Conservation (phyloP, 2,797 vertebrate genomes). For the Buceros bicornis region DNA sequence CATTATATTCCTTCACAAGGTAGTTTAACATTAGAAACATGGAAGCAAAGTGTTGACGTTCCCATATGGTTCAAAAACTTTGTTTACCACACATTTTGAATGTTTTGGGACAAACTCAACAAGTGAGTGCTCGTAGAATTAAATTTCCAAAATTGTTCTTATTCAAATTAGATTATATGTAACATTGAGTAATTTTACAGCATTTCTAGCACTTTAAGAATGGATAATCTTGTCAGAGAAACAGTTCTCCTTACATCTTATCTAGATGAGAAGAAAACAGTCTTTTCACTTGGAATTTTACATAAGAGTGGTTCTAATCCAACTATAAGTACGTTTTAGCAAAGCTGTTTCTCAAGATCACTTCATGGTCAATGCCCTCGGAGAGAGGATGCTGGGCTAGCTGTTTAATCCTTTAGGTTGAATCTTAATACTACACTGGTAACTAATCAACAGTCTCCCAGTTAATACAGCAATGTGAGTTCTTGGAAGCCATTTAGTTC, state of each 20-base stretch:
- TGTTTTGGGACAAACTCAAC: neutral
- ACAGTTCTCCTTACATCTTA: too few relatives aligned
- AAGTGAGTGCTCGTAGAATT: neutral
- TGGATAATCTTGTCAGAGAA: too few relatives aligned
- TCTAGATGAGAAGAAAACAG: too few relatives aligned
- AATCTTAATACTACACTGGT: neutral
- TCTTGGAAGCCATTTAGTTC: neutral
- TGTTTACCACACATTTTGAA: neutral
- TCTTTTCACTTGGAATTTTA: neutral
- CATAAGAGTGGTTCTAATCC: too few relatives aligned
- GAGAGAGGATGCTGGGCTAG: neutral
- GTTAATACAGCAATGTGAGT: neutral
- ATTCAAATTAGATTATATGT: too few relatives aligned
- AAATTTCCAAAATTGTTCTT: neutral
- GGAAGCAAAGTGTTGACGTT: neutral
- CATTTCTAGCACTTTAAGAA: too few relatives aligned
- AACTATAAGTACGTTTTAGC: neutral
- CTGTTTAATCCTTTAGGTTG: neutral
- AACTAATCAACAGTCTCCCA: neutral
- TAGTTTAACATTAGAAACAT: neutral
- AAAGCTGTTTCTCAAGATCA: neutral
- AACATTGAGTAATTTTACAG: too few relatives aligned
- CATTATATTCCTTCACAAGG: neutral
- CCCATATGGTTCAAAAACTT: neutral
- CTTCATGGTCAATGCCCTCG: neutral